Percentiles rank a stretch among this genome's conserved stretches.
These are phyloP conservation scores for Metridium senile DNA, from an alignment of 92 coral and sea anemone genomes.

Conservation along the genomic window DNA sequence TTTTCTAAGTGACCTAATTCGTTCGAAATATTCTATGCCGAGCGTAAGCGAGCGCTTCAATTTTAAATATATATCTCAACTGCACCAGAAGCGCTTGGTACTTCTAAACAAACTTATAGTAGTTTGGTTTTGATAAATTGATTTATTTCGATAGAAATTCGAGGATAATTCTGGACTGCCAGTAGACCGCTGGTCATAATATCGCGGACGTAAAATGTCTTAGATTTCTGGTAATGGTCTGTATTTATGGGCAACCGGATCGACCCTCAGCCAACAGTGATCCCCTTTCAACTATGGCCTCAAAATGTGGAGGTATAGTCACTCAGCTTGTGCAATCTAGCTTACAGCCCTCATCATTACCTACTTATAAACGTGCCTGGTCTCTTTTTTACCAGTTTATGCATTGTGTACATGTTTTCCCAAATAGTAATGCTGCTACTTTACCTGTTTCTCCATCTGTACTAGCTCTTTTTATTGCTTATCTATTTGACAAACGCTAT, in stretches of 20 bases:
- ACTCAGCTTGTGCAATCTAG: conserved; percentile 43
- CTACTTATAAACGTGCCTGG: conserved; percentile 69
- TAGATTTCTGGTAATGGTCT: conserved; percentile 48
- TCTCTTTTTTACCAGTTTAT: conserved; percentile 31
- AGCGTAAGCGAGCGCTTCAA: too few relatives aligned
- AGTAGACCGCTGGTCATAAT: conserved; percentile 46
- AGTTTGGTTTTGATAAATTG: too few relatives aligned
- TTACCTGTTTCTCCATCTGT: conserved; percentile 55
- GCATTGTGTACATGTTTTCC: background rate
- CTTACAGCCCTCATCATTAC: conserved; percentile 58
- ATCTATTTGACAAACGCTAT: conserved; percentile 39
- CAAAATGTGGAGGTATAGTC: conserved; percentile 47
- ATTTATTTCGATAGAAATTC: too few relatives aligned
- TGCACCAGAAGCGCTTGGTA: too few relatives aligned
- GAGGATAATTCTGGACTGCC: too few relatives aligned
- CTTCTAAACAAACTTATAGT: too few relatives aligned
- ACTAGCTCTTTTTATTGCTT: conserved; percentile 57
- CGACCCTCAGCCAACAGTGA: conserved; percentile 46
- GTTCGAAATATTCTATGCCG: too few relatives aligned
- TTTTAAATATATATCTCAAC: too few relatives aligned
- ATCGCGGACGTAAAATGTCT: conserved; percentile 26
- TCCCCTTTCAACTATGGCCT: conserved; percentile 52
- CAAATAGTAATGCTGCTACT: too few relatives aligned
- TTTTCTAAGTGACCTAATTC: too few relatives aligned
- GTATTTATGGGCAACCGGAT: conserved; percentile 45